A percentile compares a stretch with the other conserved stretches of the same genome.
Evolutionary conservation across 2,888 invertebrate genomes (phyloP).

Genomic region (Epinotia demarniana): DNA sequence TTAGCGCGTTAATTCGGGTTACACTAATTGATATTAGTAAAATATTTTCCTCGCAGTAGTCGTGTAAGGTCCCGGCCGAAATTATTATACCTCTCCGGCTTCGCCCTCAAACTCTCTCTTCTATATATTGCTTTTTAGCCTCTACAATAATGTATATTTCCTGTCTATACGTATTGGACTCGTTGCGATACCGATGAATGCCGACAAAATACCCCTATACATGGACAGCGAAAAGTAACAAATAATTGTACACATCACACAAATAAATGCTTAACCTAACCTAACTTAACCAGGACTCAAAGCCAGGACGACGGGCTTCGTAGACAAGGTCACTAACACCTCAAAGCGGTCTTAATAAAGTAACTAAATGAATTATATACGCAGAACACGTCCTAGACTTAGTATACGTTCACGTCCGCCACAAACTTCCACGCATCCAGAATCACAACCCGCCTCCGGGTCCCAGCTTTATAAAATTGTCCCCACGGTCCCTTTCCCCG

Average conservation of each 20-base stretch:
- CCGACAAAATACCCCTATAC: no score
- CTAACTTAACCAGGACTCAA: no score
- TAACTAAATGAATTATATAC: background rate
- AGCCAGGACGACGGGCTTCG: no score
- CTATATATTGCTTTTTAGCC: no score
- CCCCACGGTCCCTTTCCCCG: conserved; percentile 66
- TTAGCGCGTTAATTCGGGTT: conserved; percentile 21
- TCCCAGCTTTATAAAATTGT: conserved; percentile 66
- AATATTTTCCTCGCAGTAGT: background rate
- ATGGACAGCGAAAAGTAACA: no score
- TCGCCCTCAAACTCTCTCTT: background rate
- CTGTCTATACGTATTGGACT: no score
- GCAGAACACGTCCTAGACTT: conserved; percentile 1
- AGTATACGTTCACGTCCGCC: background rate
- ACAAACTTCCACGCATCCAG: conserved; percentile 34
- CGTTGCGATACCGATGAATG: background rate
- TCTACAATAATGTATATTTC: no score
- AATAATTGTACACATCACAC: no score
- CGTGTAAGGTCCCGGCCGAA: background rate
- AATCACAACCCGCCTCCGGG: conserved; percentile 17
- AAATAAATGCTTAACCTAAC: no score
- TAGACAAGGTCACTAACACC: no score
- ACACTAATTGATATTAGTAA: conserved; percentile 1
- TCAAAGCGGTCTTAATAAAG: no score
- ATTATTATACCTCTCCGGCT: background rate